Percentiles rank a stretch among this genome's conserved stretches.
Evolutionary conservation across 2,888 invertebrate genomes (phyloP).

Genomic region (Pollenia amentaria): DNA sequence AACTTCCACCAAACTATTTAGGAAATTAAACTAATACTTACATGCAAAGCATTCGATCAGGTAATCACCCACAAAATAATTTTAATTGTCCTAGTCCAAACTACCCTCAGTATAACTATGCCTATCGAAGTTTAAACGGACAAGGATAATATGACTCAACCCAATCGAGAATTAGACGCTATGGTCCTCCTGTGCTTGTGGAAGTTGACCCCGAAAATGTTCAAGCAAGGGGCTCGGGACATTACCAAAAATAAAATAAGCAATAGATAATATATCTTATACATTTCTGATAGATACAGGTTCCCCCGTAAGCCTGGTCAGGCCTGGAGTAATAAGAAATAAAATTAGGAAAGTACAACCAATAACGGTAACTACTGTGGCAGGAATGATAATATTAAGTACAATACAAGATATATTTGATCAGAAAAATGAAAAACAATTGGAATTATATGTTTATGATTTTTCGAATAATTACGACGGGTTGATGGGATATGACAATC

Average conservation of each 20-base stretch:
- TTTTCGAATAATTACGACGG: slow-evolving; percentile 57
- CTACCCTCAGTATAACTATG: too few species aligned
- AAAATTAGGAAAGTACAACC: slow-evolving; percentile 36
- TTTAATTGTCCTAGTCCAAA: too few species aligned
- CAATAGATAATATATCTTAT: slow-evolving; percentile 51
- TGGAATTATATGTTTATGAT: slow-evolving; percentile 46
- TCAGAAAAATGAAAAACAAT: slow-evolving; percentile 11
- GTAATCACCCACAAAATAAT: too few species aligned
- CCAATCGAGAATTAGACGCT: slow-evolving; percentile 60
- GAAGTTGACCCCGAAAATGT: slow-evolving; percentile 51
- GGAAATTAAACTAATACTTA: slow-evolving; percentile 9
- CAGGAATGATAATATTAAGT: slow-evolving; percentile 31
- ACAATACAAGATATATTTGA: slow-evolving; percentile 48
- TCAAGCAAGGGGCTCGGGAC: slow-evolving; percentile 52
- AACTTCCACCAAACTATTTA: slow-evolving; percentile 31
- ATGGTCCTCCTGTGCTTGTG: slow-evolving; percentile 49
- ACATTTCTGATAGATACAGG: slow-evolving; percentile 57
- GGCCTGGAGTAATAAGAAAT: slow-evolving; percentile 31
- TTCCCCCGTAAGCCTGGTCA: slow-evolving; percentile 60
- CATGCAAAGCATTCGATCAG: too few species aligned
- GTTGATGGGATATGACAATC: slow-evolving; percentile 44
- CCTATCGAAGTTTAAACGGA: slow-evolving; percentile 17
- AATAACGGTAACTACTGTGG: too few species aligned
- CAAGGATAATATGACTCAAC: slow-evolving; percentile 45
- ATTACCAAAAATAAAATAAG: slow-evolving; percentile 45